A percentile compares a stretch with the other conserved stretches of the same genome.
Conservation (phyloP, 2,797 vertebrate species). For the Gadopsis marmoratus region DNA sequence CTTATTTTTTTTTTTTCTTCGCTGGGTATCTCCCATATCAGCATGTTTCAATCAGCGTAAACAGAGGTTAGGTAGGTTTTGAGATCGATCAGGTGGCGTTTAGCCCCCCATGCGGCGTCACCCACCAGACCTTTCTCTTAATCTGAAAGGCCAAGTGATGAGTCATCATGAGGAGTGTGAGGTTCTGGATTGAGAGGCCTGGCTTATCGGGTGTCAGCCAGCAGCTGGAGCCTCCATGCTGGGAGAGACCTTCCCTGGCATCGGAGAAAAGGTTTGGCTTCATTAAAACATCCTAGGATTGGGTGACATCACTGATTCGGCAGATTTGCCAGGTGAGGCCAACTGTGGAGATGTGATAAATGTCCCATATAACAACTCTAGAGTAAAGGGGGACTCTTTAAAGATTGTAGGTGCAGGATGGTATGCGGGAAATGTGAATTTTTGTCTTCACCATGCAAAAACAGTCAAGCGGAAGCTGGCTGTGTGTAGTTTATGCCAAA, state of each 20-base stretch:
- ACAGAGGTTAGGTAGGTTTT: conserved; percentile 71
- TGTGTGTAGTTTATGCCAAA: conserved; percentile 12
- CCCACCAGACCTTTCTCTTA: conserved; percentile 75
- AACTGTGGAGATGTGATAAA: conserved; percentile 72
- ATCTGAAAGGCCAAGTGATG: conserved; percentile 78
- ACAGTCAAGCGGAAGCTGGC: neutral
- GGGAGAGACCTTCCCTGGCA: conserved; percentile 65
- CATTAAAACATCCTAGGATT: conserved; percentile 70
- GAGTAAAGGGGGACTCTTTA: conserved; percentile 45
- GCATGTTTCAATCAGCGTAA: conserved; percentile 79
- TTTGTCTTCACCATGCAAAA: conserved; percentile 34
- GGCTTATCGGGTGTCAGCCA: conserved; percentile 73
- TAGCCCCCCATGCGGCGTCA: conserved; percentile 58
- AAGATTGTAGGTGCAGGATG: neutral
- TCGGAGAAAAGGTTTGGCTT: conserved; percentile 60
- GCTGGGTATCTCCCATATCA: conserved; percentile 68
- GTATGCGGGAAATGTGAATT: conserved; percentile 19
- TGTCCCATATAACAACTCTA: conserved; percentile 46
- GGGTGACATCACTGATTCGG: conserved; percentile 65
- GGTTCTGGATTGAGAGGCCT: conserved; percentile 61
- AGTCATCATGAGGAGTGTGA: conserved; percentile 69
- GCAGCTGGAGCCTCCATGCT: conserved; percentile 72
- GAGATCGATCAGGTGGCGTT: conserved; percentile 66
- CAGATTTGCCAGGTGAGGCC: conserved; percentile 66
- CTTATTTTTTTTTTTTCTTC: conserved; percentile 31